Evolutionary conservation across 2,888 invertebrate species (phyloP), one percentile per base, ranked within the genome.

Genomic region (Synanthedon vespiformis): DNA sequence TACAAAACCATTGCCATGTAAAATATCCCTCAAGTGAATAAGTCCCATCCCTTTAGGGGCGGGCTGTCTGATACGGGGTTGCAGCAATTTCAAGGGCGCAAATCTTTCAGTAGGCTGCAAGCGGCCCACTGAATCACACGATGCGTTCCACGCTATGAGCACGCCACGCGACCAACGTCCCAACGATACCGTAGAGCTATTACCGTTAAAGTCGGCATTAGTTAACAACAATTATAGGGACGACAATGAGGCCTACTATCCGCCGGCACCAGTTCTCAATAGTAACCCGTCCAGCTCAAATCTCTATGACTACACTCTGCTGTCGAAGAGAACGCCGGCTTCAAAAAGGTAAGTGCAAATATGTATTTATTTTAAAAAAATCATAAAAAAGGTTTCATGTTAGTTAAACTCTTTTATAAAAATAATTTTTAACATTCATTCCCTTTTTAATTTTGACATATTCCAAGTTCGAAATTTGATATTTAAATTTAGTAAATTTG

Each of bases 241-340:
- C 65, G 81, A 76, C 54, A 84, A 85, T 55, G 87, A 86, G 48
- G 70, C 74, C n/a, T 84, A 84, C 57, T 86, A 80, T 57, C 76
- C 80, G 12, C 80, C 78, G 44, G 64, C 74, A 54, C 75, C 75
- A 51, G 68, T 70, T 47, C 71, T 74, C 59, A 74, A 71, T 58
- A 74, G 70, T 53, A 75, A 77, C 55, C 83, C 85, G 0, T 82
- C 86, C 50, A 77, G 74, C 40, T 77, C 85, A 1, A 84, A 77
- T 57, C 64, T 77, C 34, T 68, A 76, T 61, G 88, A 88, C 44
- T 88, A 88, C 59, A 78, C 83, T 50, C 64, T 87, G 57, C 73
- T 88, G 53, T 88, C 88, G 44, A 88, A 88, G 61, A 70, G 88
- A 59, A 86, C 88, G 57, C 87, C 87, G 76, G 88, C 86, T 53